Base-by-base conservation (phyloP, 2,888 invertebrate genomes). In the Pteria penguin region DNA sequence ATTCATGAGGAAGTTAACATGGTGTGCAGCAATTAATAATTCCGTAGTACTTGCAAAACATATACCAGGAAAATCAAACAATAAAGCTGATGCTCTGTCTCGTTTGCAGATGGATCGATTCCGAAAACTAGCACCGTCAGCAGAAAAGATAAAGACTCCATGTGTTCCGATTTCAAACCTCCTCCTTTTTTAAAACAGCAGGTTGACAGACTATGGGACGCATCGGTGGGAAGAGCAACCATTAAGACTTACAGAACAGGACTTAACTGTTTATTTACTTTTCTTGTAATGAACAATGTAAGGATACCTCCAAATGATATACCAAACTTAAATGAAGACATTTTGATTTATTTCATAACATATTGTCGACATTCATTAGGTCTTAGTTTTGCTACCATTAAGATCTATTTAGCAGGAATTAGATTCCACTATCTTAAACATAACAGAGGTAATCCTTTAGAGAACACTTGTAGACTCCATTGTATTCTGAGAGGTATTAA, bases 21-120 rank as follows among this genome's bases (percentile, higher is more conserved):
- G 57, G 66, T 71, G 60, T 66, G 36, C 75, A 18, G 52, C 60
- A 29, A 54, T 29, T 33, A 26, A 61, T 14, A 70, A 66, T 26
- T 75, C 67, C 31, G 32, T 57, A 27, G 31, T 73, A 4, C 5
- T 5, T 66, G 58, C 75, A 24, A 29, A 75, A 66, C 66, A 66
- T 71, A 36, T 71, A 32, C 66, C 71, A 45, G 71, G 75, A 22
- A 52, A 66, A 11, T n/a, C n/a, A 1, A 75, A 75, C 27, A 1
- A 24, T 22, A 71, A 69, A 18, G 63, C 75, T 36, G 75, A 70
- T 52, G 58, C 71, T 52, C 32, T 71, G 8, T 71, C 75, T 75
- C 75, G 75, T 58, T 71, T 75, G 29, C 67, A 75, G 71, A 76
- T 76, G 61, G 22, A 60, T 26, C 18, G 67, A 33, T 71, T 76